These are phyloP conservation scores for Umimayanthus kanabou DNA, from an alignment of 92 coral and sea anemone species.

Conservation along the genomic window DNA sequence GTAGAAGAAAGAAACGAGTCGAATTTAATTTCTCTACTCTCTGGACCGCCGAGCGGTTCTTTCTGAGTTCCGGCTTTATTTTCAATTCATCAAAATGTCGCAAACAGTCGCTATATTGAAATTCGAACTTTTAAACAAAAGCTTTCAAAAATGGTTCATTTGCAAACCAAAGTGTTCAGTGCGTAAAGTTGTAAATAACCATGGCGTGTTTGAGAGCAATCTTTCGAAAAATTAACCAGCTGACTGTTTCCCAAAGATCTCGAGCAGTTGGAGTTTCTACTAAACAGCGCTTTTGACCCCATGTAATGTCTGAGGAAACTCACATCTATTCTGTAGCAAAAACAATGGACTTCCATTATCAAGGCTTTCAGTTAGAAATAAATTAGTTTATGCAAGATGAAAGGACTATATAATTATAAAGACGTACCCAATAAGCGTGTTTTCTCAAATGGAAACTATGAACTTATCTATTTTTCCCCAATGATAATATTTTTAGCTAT, in stretches of 20 bases:
- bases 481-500: background rate
- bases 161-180: background rate
- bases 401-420: background rate
- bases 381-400: constrained; percentile 10
- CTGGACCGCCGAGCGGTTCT: background rate
- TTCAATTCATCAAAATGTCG: background rate
- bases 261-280: background rate
- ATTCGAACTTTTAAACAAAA: background rate
- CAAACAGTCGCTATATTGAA: background rate
- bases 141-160: background rate
- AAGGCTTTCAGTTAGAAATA: background rate
- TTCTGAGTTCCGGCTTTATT: background rate
- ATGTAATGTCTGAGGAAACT: too few species aligned
- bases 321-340: background rate
- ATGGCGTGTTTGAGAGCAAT: background rate
- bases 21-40: background rate
- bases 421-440: background rate
- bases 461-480: background rate
- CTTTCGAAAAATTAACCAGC: background rate
- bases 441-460: background rate
- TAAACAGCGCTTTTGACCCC: too few species aligned
- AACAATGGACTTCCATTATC: background rate
- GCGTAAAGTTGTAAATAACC: background rate
- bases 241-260: background rate
- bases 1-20: background rate